Evolutionary conservation across 1,140 invertebrate genomes (phyloP).

Genomic region (Helicoverpa armigera): DNA sequence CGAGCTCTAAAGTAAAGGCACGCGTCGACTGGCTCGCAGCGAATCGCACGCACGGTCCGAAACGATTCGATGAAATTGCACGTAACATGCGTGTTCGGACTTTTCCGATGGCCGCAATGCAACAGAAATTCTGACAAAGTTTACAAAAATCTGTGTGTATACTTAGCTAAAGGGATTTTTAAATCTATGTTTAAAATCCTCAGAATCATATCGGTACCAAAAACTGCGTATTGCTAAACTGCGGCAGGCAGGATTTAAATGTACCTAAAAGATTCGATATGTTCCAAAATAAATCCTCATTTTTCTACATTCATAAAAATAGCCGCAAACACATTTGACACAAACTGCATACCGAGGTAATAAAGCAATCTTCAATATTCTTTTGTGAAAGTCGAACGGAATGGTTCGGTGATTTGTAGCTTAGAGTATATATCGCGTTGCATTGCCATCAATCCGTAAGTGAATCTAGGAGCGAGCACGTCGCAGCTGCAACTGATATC

Average conservation of each 20-base stretch:
- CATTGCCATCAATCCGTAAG: slow-evolving; percentile 80
- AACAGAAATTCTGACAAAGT: too few species aligned
- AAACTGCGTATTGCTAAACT: neutral
- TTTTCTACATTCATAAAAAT: slow-evolving; percentile 33
- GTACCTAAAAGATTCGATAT: slow-evolving; percentile 8
- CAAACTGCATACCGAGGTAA: slow-evolving; percentile 22
- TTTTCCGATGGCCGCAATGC: too few species aligned
- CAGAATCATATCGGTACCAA: slow-evolving; percentile 22
- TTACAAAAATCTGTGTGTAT: too few species aligned
- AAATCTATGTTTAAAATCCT: slow-evolving; percentile 26
- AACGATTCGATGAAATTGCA: too few species aligned
- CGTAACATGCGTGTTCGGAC: too few species aligned
- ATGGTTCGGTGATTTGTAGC: slow-evolving; percentile 66
- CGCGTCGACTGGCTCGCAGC: too few species aligned
- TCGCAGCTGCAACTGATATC: slow-evolving; percentile 80
- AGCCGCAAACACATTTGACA: slow-evolving; percentile 6
- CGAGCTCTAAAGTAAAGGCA: slow-evolving; percentile 15
- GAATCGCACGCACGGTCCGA: too few species aligned
- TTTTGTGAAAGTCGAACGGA: slow-evolving; percentile 52
- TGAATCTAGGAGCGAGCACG: slow-evolving; percentile 72
- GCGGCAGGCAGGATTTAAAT: slow-evolving; percentile 21
- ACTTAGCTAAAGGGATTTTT: slow-evolving; percentile 13
- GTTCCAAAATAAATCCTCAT: slow-evolving; percentile 9
- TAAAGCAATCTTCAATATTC: slow-evolving; percentile 48
- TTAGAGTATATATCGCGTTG: slow-evolving; percentile 67